These are phyloP conservation scores for Erpetoichthys calabaricus DNA, from an alignment of 2,797 vertebrate genomes.

Conservation along the genomic window DNA sequence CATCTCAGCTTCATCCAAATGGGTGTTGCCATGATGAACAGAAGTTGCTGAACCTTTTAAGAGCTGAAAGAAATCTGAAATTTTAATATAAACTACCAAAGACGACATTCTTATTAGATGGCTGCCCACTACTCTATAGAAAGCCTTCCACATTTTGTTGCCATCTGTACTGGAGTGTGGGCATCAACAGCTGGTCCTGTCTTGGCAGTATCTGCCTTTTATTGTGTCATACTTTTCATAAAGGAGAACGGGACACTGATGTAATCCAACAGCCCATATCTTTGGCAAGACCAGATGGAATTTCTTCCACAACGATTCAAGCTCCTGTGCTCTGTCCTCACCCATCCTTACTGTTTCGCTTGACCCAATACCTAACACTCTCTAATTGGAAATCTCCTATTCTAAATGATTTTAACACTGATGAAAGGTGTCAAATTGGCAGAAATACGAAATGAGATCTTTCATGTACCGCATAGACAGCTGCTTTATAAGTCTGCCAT, in stretches of 20 bases:
- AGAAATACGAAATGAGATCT: neutral
- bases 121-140: no score
- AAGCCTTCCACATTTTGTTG: conserved; percentile 11
- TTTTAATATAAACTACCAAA: no score
- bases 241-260: neutral
- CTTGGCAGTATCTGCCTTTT: conserved; percentile 8
- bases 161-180: conserved; percentile 47
- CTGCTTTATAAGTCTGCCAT: no score
- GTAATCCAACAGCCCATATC: neutral
- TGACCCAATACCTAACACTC: conserved; percentile 13
- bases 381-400: conserved; percentile 14
- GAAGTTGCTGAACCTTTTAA: no score
- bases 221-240: neutral
- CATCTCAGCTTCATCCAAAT: no score
- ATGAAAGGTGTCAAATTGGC: neutral
- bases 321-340: conserved; percentile 10
- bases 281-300: conserved; percentile 3
- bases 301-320: conserved; percentile 10
- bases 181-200: conserved; percentile 16
- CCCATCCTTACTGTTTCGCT: conserved; percentile 1
- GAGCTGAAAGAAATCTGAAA: no score
- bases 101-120: no score
- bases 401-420: conserved; percentile 6
- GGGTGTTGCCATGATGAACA: no score
- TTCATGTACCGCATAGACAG: no score